Base-by-base conservation (phyloP, 2,113 vertebrate species). In the Corvus hawaiiensis region DNA sequence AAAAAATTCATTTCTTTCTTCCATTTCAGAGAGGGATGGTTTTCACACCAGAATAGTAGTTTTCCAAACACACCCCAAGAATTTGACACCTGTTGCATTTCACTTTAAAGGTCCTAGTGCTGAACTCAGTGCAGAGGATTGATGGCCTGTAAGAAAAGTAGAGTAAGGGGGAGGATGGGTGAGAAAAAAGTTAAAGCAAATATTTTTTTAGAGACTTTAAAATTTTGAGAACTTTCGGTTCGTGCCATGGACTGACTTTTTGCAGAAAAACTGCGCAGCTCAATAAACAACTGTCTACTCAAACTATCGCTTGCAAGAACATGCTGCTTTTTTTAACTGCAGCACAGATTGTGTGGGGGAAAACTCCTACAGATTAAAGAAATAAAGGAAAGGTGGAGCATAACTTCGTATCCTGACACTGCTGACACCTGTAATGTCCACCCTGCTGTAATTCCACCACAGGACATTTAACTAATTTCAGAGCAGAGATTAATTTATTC, bases 341-440 rank as follows among this genome's bases (percentile, higher is more conserved):
- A 75, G 76, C 59, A 92, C 90, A 97, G 94, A 96, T 93, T 96
- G 95, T 94, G 76, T 90, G 89, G 9, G 27, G 94, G 89, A 94
- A 97, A 92, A 67, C 83, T 86, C 79, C 71, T 71, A 96, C 83
- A 74, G 68, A 92, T 80, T 77, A 84, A 93, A 87, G 64, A 84
- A 92, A 92, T 92, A 93, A 89, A 93, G 37, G 61, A 89, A 87
- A 96, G 89, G 88, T 87, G 55, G 86, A 88, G 17, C 44, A 32
- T 71, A 89, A 63, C 21, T 84, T 84, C 54, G 81, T 62, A 49
- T 27, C 2, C 37, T 85, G 72, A 62, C 59, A 61, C 20, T 41
- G 7, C 9, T 82, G 62, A 82, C n/a, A 89, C 16, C 37, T 77
- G n/a, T 76, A 90, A 62, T 86, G 84, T 66, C 87, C 54, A 82